Conservation (phyloP, 1,140 invertebrate genomes). For the Drosophila ercepeae region DNA sequence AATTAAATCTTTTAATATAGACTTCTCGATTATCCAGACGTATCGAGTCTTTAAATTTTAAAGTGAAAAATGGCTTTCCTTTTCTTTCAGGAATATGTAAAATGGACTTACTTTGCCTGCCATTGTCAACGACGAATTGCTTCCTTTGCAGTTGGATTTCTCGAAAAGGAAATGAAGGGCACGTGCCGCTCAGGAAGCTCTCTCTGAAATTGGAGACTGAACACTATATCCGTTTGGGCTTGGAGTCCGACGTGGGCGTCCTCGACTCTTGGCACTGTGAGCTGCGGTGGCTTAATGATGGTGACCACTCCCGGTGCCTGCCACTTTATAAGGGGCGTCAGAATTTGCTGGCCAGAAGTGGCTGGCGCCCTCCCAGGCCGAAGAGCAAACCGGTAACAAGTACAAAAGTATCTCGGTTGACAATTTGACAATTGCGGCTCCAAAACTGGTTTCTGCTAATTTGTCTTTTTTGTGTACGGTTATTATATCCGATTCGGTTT, state of each 20-base stretch:
- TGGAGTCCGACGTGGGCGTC: slow-evolving; percentile 23
- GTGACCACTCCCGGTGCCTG: slow-evolving; percentile 39
- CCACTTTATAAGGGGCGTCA: slow-evolving; percentile 70
- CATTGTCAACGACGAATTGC: slow-evolving; percentile 50
- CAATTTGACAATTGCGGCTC: slow-evolving; percentile 67
- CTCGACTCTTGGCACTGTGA: slow-evolving; percentile 46
- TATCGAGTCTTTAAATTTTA: no score
- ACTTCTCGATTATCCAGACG: no score
- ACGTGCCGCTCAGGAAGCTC: slow-evolving; percentile 23
- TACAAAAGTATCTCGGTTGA: slow-evolving; percentile 65
- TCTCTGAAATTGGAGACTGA: slow-evolving; percentile 19
- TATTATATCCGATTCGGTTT: slow-evolving; percentile 22
- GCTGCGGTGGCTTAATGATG: slow-evolving; percentile 65
- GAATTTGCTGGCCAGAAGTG: slow-evolving; percentile 60
- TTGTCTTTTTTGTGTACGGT: slow-evolving; percentile 37
- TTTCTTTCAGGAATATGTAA: no score
- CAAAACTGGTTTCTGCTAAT: slow-evolving; percentile 65
- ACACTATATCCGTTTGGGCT: slow-evolving; percentile 26
- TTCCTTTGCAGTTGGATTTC: slow-evolving; percentile 22
- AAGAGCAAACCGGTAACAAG: slow-evolving; percentile 67
- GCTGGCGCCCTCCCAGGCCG: slow-evolving; percentile 42
- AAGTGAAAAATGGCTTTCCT: no score
- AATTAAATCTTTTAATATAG: neutral
- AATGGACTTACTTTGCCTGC: slow-evolving; percentile 73
- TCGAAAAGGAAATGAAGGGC: slow-evolving; percentile 19